Base-by-base conservation (phyloP, 2,797 vertebrate genomes). In the Eidolon dupreanum region DNA sequence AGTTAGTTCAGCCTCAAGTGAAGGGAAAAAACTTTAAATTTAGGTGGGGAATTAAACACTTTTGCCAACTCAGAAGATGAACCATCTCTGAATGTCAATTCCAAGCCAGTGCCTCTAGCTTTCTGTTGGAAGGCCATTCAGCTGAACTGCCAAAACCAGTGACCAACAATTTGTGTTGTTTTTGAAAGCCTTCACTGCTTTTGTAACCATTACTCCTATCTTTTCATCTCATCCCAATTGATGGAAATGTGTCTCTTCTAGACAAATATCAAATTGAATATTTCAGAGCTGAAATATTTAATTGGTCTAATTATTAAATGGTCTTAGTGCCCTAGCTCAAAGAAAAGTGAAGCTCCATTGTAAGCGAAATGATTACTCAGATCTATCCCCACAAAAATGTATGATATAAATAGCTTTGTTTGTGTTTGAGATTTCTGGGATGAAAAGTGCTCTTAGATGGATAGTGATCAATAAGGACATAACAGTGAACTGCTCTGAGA, bases 281-380 rank as follows among this genome's bases (percentile, higher is more conserved):
- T 78, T 93, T 90, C 70, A 75, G n/a, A 66, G 11, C 63, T 88
- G 36, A n/a, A n/a, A n/a, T n/a, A n/a, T n/a, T n/a, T n/a, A n/a
- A n/a, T n/a, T n/a, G n/a, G n/a, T n/a, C n/a, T n/a, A 77, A 57
- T 85, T 92, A 73, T 49, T 53, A 88, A 82, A 43, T 68, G 73
- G 51, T 43, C 41, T 55, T 57, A 53, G n/a, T 74, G 16, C 26
- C 36, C 74, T 70, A 53, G 12, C 36, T 85, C 90, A 92, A 85
- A 88, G 61, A 59, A 81, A 92, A 73, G 31, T 63, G 41, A 36
- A 1, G 10, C 19, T 51, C 38, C 49, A 16, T 46, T 71, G 51
- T 75, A 78, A 92, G 84, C 77, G 89, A 81, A 92, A 81, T 65
- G 12, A 65, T 91, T 89, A 33, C 46, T 87, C 46, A 63, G 36